A percentile compares a stretch with the other conserved stretches of the same genome.
phyloP scores from a whole-genome alignment of 2,797 vertebrate species.

The Parotocinclus haroldoi region DNA sequence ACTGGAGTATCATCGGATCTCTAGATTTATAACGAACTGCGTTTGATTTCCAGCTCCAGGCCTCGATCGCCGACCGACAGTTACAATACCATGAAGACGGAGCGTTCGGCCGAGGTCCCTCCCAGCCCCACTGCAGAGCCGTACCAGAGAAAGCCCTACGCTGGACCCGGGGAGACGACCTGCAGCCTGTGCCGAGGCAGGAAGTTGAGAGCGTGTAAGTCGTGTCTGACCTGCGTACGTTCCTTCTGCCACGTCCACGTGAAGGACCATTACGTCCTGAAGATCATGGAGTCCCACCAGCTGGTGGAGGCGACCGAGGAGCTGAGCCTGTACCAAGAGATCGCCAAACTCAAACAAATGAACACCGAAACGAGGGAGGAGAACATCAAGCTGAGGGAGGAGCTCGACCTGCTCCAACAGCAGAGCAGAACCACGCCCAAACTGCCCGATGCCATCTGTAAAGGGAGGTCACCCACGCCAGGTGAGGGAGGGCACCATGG shows the following conservation, averaged over 20 bases:
- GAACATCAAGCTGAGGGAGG: background rate
- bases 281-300: constrained; percentile 63
- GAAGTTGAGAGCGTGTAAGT: constrained; percentile 55
- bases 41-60: background rate
- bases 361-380: background rate
- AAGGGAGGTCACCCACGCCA: constrained; percentile 3
- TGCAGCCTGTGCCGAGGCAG: constrained; percentile 67
- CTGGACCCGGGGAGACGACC: constrained; percentile 26
- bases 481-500: background rate
- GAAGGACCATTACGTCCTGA: constrained; percentile 66
- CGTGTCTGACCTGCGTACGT: constrained; percentile 76
- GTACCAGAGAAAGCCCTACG: fast-evolving
- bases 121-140: background rate
- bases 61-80: background rate
- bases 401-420: background rate
- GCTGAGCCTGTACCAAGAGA: constrained; percentile 46
- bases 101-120: too few relatives aligned
- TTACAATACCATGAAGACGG: too few relatives aligned
- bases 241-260: constrained; percentile 74
- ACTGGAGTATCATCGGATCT: too few relatives aligned
- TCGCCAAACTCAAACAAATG: constrained; percentile 1
- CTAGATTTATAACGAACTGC: too few relatives aligned
- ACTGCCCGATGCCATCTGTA: background rate
- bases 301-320: constrained; percentile 60
- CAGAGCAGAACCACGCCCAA: background rate